These are phyloP conservation scores for Rhorus exstirpatorius DNA, from an alignment of 2,888 invertebrate genomes.

Conservation along the genomic window DNA sequence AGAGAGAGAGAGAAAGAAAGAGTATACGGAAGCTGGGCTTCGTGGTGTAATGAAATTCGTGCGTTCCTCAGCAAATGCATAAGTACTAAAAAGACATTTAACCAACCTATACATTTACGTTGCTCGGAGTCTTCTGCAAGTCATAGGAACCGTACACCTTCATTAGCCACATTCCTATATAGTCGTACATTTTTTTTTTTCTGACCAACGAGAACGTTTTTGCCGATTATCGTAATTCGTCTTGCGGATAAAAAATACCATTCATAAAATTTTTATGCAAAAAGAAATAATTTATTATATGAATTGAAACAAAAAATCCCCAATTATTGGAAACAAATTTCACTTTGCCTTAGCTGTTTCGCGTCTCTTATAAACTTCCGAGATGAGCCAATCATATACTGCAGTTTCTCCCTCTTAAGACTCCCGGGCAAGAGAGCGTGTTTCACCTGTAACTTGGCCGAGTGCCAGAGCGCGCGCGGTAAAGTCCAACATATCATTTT, in stretches of 20 bases:
- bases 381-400: constrained; percentile 16
- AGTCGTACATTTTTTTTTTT: neutral
- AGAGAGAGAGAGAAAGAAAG: constrained; percentile 9
- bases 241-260: too few species aligned
- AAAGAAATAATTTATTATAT: too few species aligned
- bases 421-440: neutral
- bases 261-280: too few species aligned
- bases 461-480: constrained; percentile 33
- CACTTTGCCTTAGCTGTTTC: neutral
- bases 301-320: too few species aligned
- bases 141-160: neutral
- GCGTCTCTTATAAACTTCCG: constrained; percentile 12
- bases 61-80: constrained; percentile 6
- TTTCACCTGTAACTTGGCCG: constrained; percentile 41
- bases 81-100: constrained; percentile 28
- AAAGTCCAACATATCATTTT: constrained; percentile 42
- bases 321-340: neutral
- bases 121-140: neutral
- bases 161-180: neutral
- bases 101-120: constrained; percentile 26
- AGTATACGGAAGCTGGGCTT: constrained; percentile 34
- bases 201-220: neutral
- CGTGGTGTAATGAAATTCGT: constrained; percentile 50
- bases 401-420: constrained; percentile 5
- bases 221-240: too few species aligned